Conservation (phyloP, 2,888 invertebrate species). For the Latrodectus elegans region DNA sequence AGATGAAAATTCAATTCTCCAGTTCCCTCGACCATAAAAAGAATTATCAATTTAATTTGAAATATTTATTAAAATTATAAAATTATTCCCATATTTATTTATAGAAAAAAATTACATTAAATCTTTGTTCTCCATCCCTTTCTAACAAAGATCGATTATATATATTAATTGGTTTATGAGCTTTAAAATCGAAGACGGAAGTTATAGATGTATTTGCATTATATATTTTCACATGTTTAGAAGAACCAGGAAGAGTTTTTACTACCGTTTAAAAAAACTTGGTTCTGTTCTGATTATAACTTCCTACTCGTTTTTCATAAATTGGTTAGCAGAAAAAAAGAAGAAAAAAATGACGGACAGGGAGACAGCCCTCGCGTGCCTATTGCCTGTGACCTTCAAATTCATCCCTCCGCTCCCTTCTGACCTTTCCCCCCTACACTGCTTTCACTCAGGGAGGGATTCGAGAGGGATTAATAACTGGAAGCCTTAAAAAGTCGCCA, state of each 20-base stretch:
- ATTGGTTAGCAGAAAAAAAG: constrained; percentile 1
- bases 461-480: neutral
- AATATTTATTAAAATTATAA: too few species aligned
- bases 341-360: too few species aligned
- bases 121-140: too few species aligned
- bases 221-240: neutral
- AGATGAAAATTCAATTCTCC: too few species aligned
- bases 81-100: too few species aligned
- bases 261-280: neutral
- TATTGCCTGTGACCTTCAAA: constrained; percentile 50
- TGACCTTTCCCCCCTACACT: constrained; percentile 19
- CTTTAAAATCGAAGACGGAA: neutral
- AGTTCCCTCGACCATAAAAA: too few species aligned
- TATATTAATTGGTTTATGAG: too few species aligned
- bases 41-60: too few species aligned
- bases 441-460: constrained; percentile 34
- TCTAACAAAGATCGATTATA: too few species aligned
- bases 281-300: neutral
- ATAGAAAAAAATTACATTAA: too few species aligned
- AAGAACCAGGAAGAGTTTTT: constrained; percentile 35
- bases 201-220: constrained; percentile 14
- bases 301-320: neutral
- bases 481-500: constrained; percentile 17
- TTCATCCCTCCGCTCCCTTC: neutral
- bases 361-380: constrained; percentile 23